Evolutionary conservation across 2,888 invertebrate species (phyloP).

Genomic region (Pandemis heparana): DNA sequence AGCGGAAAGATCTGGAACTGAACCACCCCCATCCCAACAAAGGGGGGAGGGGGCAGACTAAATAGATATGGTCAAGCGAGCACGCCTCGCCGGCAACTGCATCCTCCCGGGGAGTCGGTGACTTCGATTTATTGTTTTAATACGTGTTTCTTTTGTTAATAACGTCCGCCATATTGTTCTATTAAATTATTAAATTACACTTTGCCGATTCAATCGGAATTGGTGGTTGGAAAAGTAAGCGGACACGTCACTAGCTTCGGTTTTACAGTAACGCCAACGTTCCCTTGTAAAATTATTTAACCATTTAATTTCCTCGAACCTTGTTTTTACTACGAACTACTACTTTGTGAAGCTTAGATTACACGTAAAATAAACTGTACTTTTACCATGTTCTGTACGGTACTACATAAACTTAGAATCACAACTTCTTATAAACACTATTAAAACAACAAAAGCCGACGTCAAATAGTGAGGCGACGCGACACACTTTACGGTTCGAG

Average conservation of each 20-base stretch:
- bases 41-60: constrained; percentile 55
- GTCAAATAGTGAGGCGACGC: constrained; percentile 24
- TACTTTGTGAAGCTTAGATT: constrained; percentile 15
- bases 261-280: constrained; percentile 37
- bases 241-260: constrained; percentile 70
- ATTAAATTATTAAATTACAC: constrained; percentile 40
- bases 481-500: constrained; percentile 21
- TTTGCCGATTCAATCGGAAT: constrained; percentile 47
- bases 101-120: constrained; percentile 57
- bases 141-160: constrained; percentile 61
- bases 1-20: constrained; percentile 52
- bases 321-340: constrained; percentile 21
- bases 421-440: neutral
- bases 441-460: constrained; percentile 13
- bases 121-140: constrained; percentile 69
- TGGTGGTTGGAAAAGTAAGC: constrained; percentile 70
- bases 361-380: neutral
- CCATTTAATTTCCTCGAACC: constrained; percentile 24
- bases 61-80: constrained; percentile 67
- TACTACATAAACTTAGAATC: constrained; percentile 13
- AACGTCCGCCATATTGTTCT: constrained; percentile 56
- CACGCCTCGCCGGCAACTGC: constrained; percentile 49
- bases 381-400: constrained; percentile 1
- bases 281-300: constrained; percentile 23
- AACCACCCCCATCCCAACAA: constrained; percentile 54